Evolutionary conservation across 2,113 vertebrate genomes (phyloP), one percentile per base, ranked within the genome.

Genomic region (Calyptommatus sinebrachiatus): DNA sequence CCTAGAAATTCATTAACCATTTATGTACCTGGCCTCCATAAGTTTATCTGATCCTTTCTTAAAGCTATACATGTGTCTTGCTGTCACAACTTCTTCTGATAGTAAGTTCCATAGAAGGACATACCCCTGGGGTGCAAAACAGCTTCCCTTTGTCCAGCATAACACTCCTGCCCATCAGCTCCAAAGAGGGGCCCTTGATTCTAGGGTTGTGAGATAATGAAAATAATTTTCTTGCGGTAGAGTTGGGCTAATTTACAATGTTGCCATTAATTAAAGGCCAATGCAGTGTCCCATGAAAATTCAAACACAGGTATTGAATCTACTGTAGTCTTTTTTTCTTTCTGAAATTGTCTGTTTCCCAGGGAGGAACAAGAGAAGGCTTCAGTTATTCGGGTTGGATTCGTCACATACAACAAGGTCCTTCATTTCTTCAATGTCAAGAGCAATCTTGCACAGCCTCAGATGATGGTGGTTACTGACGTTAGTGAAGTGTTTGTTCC

Each of bases 391-490:
- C 95, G 92, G 77, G 98, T 99, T 46, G 98, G 97, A 77, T 99
- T 99, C 63, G 96, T 98, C 88, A 97, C 98, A 60, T 99, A 99
- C 5, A 96, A 98, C 94, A 99, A 98, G 90, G 94, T 97, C 79
- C 96, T 99, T 7, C 98, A 99, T 84, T 99, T 99, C 94, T 99
- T 98, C 87, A 99, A 99, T 9, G 96, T 99, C 24, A 98, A 99
- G 91, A 97, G 97, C 79, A 95, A 95, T 31, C 86, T 99, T 92
- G 97, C 97, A 67, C 98, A 99, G 92, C 97, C 98, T 3, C 98
- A 99, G 95, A 99, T 99, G 98, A 97, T 99, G 97, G 97, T 99
- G 88, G 97, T 99, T 73, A 98, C 98, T 0, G 98, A 99, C 48
- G 94, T 97, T 3, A 91, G 95, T 0, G 98, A 99, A 88, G 96